Conservation (phyloP, 2,888 invertebrate species). For the Lampropteryx suffumata region DNA sequence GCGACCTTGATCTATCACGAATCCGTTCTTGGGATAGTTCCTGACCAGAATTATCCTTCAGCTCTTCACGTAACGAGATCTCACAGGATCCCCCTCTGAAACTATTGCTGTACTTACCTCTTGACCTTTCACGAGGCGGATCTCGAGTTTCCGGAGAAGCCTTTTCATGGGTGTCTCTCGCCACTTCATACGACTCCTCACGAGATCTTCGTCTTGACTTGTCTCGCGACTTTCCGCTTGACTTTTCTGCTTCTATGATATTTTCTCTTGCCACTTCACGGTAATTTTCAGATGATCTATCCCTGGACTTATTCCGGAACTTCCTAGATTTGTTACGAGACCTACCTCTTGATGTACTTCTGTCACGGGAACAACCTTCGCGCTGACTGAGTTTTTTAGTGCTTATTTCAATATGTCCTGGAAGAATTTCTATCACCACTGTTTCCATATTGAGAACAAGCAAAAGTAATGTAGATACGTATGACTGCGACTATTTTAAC, state of each 20-base stretch:
- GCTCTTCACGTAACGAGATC: neutral
- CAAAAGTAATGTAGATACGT: no score
- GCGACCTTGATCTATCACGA: neutral
- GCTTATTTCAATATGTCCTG: neutral
- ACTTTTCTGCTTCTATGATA: no score
- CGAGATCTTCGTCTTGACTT: no score
- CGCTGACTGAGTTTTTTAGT: neutral
- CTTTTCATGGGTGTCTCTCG: no score
- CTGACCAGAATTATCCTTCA: neutral
- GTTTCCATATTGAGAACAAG: slow-evolving; percentile 16
- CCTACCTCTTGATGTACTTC: slow-evolving; percentile 11
- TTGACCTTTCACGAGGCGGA: neutral
- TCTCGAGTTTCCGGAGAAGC: no score
- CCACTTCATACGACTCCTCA: no score
- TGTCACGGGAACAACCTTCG: slow-evolving; percentile 1
- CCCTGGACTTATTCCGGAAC: neutral
- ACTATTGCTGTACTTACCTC: slow-evolving; percentile 1
- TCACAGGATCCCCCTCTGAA: neutral
- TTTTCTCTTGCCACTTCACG: slow-evolving; percentile 1
- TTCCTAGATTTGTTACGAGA: slow-evolving; percentile 1
- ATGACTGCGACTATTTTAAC: no score
- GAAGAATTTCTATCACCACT: slow-evolving; percentile 20
- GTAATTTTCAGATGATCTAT: neutral
- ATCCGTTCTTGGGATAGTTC: neutral
- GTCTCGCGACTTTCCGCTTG: no score